Evolutionary conservation across 2,888 invertebrate species (phyloP).

Genomic region (Cyclophora albipunctata): DNA sequence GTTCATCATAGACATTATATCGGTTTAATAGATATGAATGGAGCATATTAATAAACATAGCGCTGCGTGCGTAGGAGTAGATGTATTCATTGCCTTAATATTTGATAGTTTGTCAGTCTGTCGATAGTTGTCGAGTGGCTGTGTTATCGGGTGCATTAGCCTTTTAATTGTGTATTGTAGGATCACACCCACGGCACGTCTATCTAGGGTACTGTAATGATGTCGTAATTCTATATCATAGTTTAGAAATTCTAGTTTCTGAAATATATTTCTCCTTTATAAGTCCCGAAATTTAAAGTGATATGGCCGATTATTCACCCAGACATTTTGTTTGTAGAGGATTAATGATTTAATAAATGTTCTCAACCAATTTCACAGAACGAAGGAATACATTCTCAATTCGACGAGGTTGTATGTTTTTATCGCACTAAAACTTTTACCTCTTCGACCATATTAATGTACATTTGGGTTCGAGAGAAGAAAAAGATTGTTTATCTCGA

Average conservation of each 20-base stretch:
- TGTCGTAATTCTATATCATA: constrained; percentile 20
- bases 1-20: constrained; percentile 44
- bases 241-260: constrained; percentile 10
- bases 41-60: constrained; percentile 36
- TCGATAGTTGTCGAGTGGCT: constrained; percentile 26
- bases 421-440: too few species aligned
- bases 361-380: too few species aligned
- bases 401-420: too few species aligned
- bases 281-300: too few species aligned
- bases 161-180: constrained; percentile 54
- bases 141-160: constrained; percentile 46
- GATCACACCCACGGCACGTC: constrained; percentile 37
- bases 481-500: too few species aligned
- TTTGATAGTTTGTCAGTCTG: constrained; percentile 29
- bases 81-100: constrained; percentile 36
- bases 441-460: too few species aligned
- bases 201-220: constrained; percentile 22
- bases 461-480: too few species aligned
- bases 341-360: too few species aligned
- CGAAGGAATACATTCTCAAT: too few species aligned
- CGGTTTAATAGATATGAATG: constrained; percentile 44
- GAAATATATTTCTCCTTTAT: too few species aligned
- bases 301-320: too few species aligned
- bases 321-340: too few species aligned
- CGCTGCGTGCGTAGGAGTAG: constrained; percentile 46